phyloP scores from a whole-genome alignment of 2,113 vertebrate genomes.

The Hiodon tergisus region DNA sequence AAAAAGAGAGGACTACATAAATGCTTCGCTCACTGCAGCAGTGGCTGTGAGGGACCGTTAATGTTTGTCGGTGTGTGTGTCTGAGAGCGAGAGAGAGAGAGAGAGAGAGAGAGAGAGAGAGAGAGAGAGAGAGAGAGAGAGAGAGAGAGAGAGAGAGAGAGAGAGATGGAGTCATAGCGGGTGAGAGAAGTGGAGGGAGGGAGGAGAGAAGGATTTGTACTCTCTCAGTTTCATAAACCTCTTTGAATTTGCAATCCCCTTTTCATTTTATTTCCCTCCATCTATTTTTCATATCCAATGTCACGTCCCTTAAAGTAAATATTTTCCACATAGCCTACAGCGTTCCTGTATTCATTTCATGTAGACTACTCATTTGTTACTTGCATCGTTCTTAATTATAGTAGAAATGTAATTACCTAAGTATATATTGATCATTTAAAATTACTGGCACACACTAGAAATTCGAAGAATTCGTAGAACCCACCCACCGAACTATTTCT shows the following conservation, averaged over 20 bases:
- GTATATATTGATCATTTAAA: background rate
- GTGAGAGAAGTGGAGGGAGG: background rate
- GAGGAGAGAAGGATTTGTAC: constrained; percentile 21
- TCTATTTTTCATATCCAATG: constrained; percentile 14
- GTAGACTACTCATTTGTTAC: background rate
- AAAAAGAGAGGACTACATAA: constrained; percentile 17
- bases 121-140: background rate
- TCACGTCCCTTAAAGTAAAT: background rate
- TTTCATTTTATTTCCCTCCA: constrained; percentile 44
- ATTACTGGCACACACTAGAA: background rate
- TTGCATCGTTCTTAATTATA: constrained; percentile 16
- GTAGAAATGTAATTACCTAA: constrained; percentile 21
- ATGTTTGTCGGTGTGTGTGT: constrained; percentile 9
- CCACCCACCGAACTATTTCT: no score
- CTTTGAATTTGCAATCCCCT: constrained; percentile 54
- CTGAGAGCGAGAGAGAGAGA: background rate
- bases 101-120: background rate
- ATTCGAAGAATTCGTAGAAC: no score
- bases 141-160: background rate
- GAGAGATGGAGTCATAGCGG: background rate
- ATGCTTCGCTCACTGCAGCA: constrained; percentile 52
- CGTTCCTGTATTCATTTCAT: background rate
- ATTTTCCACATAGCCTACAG: background rate
- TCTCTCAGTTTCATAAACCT: constrained; percentile 53
- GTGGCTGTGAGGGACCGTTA: constrained; percentile 19